Base-by-base conservation (phyloP, 2,113 vertebrate species). In the Peromyscus californicus region DNA sequence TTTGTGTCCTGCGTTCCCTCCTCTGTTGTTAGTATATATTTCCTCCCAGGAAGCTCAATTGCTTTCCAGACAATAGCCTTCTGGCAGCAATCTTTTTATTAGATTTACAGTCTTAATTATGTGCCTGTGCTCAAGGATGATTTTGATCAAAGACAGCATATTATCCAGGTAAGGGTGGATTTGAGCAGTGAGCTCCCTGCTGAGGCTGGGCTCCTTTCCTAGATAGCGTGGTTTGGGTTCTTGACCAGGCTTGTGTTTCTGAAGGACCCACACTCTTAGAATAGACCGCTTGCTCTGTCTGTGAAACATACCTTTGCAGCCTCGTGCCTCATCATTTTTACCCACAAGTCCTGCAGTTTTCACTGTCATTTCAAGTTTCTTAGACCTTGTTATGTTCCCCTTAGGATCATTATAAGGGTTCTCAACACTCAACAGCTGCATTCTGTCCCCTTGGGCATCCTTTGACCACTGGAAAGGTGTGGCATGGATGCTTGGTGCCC, bases 91-190 rank as follows among this genome's bases (percentile, higher is more conserved):
- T 89, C 90, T 91, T 90, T 65, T 76, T 45, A 65, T 95, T 95
- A 92, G 42, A 70, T 88, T 93, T 93, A 78, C 7, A 7, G 42
- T 70, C 69, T 94, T 79, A 89, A 79, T 90, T 90, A 57, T n/a
- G n/a, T 19, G 5, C 2, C 12, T 74, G 83, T 92, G 90, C 80
- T 51, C 7, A 59, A 22, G 42, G 36, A 65, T 96, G 54, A 70
- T 96, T 93, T 75, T 84, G 67, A 89, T 85, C 90, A 92, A 83
- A 48, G 83, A 11, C 74, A 82, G 75, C 57, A 39, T 33, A 69
- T 63, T 65, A 21, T 3, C 7, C 63, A 69, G 48, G 54, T 87
- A 84, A 36, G 11, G 45, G 45, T 13, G 16, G 16, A 19, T 26
- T 65, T 13, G 8, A 83, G 29, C n/a, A 8, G 36, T 36, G 42